Evolutionary conservation across 2,797 vertebrate species (phyloP), one percentile per base, ranked within the genome.

Genomic region (Sebastes variabilis): DNA sequence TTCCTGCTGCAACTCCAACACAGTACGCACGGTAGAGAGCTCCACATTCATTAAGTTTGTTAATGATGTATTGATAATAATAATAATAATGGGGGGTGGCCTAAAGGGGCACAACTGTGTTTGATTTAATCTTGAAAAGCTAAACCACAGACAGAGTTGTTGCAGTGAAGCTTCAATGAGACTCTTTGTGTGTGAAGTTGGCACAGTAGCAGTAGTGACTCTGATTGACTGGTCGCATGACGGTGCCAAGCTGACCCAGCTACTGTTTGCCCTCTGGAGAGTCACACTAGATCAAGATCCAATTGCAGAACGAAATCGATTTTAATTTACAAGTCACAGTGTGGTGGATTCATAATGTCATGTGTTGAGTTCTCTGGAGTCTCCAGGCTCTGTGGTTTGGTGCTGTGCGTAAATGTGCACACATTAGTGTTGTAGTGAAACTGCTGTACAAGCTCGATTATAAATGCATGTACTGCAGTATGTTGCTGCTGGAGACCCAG

Each of bases 191-290:
- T 77, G 6, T 34, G 12, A 77, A 76, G 66, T 79, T 81, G 55
- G 22, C 18, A 75, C 59, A 32, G 22, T 16, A 38, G 36, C 59
- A 32, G 22, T 16, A 1, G 22, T 18, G 82, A 66, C 10, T 32
- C 24, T 32, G 24, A 49, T 67, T 64, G 70, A 82, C 66, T 62
- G 70, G 67, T 79, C 46, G 22, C 81, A 67, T 46, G 72, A 66
- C 64, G 84, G 66, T 75, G 73, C 76, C 78, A 74, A 27, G 24
- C 62, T 82, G 30, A 72, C 34, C 22, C 55, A 42, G 36, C 36
- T 38, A 46, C 36, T 22, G 67, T 69, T 59, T 76, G 55, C 0
- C 2, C 60, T 70, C 70, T 60, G 62, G 61, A 8, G 22, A 77
- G 12, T 52, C 11, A 2, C 1, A 49, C 7, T 18, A 13, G 12